Conservation (phyloP, 2,113 vertebrate genomes). For the Hypanus sabinus region DNA sequence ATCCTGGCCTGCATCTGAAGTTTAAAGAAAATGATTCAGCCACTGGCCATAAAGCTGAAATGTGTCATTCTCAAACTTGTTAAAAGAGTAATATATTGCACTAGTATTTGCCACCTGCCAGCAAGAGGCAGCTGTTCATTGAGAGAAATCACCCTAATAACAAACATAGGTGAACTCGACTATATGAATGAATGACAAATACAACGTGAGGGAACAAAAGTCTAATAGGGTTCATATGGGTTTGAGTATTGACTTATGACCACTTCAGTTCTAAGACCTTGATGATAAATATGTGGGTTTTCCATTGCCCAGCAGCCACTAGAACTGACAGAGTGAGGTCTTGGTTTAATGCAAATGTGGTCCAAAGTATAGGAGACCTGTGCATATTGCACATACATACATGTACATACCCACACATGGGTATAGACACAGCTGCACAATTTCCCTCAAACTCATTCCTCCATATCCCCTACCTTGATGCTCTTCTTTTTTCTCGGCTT, state of each 20-base stretch:
- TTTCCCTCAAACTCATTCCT: too few relatives aligned
- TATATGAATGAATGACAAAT: neutral
- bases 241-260: neutral
- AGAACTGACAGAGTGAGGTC: too few relatives aligned
- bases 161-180: neutral
- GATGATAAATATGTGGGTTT: neutral
- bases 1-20: neutral
- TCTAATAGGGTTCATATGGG: neutral
- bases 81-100: constrained; percentile 20
- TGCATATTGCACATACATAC: too few relatives aligned
- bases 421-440: too few relatives aligned
- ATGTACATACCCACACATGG: too few relatives aligned
- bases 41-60: neutral
- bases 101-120: neutral
- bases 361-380: too few relatives aligned
- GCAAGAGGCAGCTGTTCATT: neutral
- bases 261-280: neutral
- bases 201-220: neutral
- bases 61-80: neutral
- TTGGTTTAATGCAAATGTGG: too few relatives aligned
- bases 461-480: too few relatives aligned
- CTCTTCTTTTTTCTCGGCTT: too few relatives aligned
- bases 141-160: neutral
- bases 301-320: too few relatives aligned
- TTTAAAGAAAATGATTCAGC: constrained; percentile 12